Percentiles rank a stretch among this genome's conserved stretches.
phyloP scores from a whole-genome alignment of 2,888 invertebrate genomes.

The Lasioglossum marginatum region DNA sequence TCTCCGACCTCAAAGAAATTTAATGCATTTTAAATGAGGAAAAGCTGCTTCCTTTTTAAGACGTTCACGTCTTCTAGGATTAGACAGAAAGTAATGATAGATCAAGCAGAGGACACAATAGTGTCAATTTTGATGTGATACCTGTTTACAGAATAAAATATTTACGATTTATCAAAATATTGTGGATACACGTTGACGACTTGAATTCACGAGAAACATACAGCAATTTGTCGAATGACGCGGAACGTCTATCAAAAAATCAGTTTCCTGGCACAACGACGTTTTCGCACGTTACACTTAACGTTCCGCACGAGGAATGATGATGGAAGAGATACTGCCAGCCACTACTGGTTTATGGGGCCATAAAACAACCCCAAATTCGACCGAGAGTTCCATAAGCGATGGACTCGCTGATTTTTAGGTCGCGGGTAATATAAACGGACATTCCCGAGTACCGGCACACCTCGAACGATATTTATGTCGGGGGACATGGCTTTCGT shows the following conservation, averaged over 20 bases:
- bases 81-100: background rate
- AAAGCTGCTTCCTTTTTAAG: background rate
- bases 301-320: background rate
- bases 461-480: background rate
- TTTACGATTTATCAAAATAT: no score
- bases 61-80: background rate
- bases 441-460: constrained; percentile 12
- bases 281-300: background rate
- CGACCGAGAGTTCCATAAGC: constrained; percentile 22
- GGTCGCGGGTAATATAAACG: constrained; percentile 36
- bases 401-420: constrained; percentile 33
- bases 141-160: background rate
- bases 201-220: background rate
- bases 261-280: background rate
- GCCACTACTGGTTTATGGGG: background rate
- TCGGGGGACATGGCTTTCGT: background rate
- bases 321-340: constrained; percentile 5
- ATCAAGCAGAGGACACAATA: background rate
- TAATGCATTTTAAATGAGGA: background rate
- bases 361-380: constrained; percentile 37
- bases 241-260: background rate
- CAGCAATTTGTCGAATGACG: background rate
- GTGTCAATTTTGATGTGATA: background rate
- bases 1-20: background rate
- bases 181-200: no score